Conservation (phyloP, 2,797 vertebrate species). For the Mastacembelus armatus region DNA sequence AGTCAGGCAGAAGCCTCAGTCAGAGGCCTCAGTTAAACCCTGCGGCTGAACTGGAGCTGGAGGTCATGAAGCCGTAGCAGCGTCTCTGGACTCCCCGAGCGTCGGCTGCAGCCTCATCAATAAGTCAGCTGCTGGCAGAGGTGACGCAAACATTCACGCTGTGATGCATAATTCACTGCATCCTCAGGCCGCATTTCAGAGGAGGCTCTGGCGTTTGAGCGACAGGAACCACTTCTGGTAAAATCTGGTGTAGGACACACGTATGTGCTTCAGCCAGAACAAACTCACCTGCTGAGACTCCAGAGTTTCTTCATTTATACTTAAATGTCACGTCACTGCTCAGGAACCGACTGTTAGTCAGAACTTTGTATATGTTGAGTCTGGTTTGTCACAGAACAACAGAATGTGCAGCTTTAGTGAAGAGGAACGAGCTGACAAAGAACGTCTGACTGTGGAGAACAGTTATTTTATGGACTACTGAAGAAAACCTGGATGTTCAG, state of each 20-base stretch:
- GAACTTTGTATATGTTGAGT: not conserved
- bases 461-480: too few species aligned
- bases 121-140: conserved; percentile 51
- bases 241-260: not conserved
- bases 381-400: too few species aligned
- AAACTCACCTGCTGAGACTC: too few species aligned
- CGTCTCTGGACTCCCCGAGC: conserved; percentile 1
- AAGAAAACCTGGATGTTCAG: too few species aligned
- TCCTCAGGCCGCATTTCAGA: conserved; percentile 53
- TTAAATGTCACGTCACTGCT: too few species aligned
- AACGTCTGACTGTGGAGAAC: too few species aligned
- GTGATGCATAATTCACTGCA: conserved; percentile 41
- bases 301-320: too few species aligned
- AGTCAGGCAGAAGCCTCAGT: too few species aligned
- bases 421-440: too few species aligned
- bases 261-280: too few species aligned
- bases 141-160: conserved; percentile 8
- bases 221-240: conserved; percentile 18
- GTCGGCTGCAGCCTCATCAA: conserved; percentile 51
- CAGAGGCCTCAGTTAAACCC: conserved; percentile 25
- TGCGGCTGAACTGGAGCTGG: conserved; percentile 22
- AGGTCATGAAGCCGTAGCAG: conserved; percentile 15
- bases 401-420: too few species aligned
- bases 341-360: too few species aligned
- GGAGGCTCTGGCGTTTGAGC: conserved; percentile 5